Base-by-base conservation (phyloP, 2,113 vertebrate species). In the Leptobrachium ailaonicum region DNA sequence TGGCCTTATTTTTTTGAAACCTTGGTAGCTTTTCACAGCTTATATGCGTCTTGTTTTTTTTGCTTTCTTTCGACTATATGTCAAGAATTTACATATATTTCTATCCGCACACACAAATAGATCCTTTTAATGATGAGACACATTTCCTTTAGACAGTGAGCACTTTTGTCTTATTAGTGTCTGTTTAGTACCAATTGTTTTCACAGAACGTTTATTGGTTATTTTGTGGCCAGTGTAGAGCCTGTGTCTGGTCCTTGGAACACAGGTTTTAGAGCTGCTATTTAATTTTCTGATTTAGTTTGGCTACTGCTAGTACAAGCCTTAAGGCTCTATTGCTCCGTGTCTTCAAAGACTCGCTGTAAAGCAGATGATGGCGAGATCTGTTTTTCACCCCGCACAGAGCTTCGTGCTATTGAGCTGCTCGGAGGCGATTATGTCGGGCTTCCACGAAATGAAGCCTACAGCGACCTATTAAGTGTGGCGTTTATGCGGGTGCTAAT, bases 401-500 rank as follows among this genome's bases (percentile, higher is more conserved):
- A 83, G 14, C 3, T 69, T 81, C 82, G 75, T 77, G 70, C 72
- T 81, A 10, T 85, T 87, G 76, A 84, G 85, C 88, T 85, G 86
- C 82, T 81, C 82, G 8, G 56, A 60, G 56, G 56, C 85, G 88
- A 86, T 88, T 83, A 82, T 83, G 83, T 82, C 76, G 86, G 85
- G 82, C 87, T 87, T 69, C 85, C 86, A 84, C 80, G 81, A 85
- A 83, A 87, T 87, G 86, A 87, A 91, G 88, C 91, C 88, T 86
- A 86, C 83, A 91, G 88, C 90, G 47, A 76, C 84, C 13, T 82
- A 86, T 90, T 90, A 91, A 84, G 86, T 45, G 82, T 82, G 83
- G 85, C 76, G 82, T 87, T 89, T 86, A 44, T 88, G 71, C 50
- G 87, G 86, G 87, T 86, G 88, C 85, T 92, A 91, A 92, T 89